phyloP scores from a whole-genome alignment of 1,140 invertebrate genomes.

The Zeugodacus cucurbitae region DNA sequence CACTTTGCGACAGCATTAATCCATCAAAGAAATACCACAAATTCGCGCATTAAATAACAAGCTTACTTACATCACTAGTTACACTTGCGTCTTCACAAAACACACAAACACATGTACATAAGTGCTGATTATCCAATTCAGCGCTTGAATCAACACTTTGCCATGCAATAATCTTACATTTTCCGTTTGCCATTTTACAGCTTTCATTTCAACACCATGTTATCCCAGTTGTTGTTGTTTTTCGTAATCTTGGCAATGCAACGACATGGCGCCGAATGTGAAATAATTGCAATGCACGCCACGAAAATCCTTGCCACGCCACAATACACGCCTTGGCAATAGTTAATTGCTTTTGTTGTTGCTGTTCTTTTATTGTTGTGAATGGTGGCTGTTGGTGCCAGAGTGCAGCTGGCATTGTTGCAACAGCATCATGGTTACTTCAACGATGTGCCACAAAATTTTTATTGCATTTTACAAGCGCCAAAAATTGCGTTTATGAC shows the following conservation, averaged over 20 bases:
- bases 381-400: neutral
- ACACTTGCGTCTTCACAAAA: too few species aligned
- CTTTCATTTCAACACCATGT: neutral
- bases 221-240: neutral
- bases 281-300: neutral
- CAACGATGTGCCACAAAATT: neutral
- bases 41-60: too few species aligned
- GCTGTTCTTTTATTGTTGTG: neutral
- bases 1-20: too few species aligned
- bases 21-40: too few species aligned
- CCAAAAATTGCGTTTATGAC: constrained; percentile 36
- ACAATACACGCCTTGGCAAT: neutral
- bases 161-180: neutral
- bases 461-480: constrained; percentile 37
- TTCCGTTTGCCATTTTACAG: neutral
- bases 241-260: neutral
- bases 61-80: too few species aligned
- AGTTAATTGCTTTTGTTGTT: neutral
- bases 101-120: too few species aligned
- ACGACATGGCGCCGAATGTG: neutral
- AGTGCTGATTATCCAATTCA: neutral
- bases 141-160: neutral
- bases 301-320: neutral
- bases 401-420: neutral
- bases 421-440: neutral